Conservation (phyloP, 2,113 vertebrate genomes). For the Heterochromis multidens region DNA sequence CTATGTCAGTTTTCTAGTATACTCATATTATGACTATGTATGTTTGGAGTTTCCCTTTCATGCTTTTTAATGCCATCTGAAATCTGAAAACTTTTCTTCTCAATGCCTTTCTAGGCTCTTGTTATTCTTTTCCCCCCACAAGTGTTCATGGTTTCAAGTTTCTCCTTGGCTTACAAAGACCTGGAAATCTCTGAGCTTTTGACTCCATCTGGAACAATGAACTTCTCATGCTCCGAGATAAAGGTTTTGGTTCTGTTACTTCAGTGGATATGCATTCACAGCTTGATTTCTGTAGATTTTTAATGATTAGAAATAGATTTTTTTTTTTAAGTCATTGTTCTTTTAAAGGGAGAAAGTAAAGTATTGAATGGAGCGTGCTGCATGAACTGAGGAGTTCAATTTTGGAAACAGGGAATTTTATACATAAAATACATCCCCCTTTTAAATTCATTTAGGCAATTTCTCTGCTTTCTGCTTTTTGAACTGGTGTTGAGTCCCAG, state of each 20-base stretch:
- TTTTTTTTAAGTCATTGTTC: not conserved
- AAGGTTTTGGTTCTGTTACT: not conserved
- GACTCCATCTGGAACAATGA: constrained; percentile 9
- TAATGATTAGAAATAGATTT: not conserved
- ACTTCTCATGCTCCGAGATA: not conserved
- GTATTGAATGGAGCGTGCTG: rapidly evolving
- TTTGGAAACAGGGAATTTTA: not conserved
- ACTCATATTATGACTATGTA: not conserved
- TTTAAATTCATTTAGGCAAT: not conserved
- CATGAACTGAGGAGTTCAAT: not conserved
- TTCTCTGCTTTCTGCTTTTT: not conserved
- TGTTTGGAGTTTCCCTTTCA: constrained; percentile 32
- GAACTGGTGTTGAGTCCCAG: constrained; percentile 10
- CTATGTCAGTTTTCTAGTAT: not conserved
- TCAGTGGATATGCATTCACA: not conserved
- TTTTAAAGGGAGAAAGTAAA: not conserved
- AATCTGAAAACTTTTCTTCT: constrained; percentile 53
- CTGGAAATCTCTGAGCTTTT: constrained; percentile 28
- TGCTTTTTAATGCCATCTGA: constrained; percentile 45
- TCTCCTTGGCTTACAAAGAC: constrained; percentile 26
- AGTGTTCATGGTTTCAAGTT: constrained; percentile 36
- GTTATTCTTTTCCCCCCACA: constrained; percentile 34
- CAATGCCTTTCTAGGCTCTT: constrained; percentile 23
- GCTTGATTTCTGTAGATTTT: not conserved
- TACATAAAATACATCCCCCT: not conserved